Percentiles rank a stretch among this genome's conserved stretches.
Evolutionary conservation across 2,113 vertebrate genomes (phyloP).

Genomic region (Dicerorhinus sumatrensis): DNA sequence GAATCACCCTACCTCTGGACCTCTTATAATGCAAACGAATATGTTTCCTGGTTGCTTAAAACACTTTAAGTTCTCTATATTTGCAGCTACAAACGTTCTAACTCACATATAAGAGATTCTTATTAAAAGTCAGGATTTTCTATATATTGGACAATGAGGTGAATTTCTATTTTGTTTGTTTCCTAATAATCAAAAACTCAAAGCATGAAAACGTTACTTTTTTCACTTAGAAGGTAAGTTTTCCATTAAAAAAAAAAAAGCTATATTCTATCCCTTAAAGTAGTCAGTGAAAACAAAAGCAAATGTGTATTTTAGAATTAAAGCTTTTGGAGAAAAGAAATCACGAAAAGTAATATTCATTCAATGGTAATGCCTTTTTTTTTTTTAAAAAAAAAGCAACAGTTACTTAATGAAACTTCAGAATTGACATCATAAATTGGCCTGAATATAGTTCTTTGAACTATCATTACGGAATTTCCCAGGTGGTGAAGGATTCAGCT

Average conservation of each 20-base stretch:
- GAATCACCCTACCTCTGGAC: background rate
- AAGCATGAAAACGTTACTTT: constrained; percentile 24
- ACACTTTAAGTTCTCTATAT: constrained; percentile 30
- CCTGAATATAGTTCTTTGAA: constrained; percentile 70
- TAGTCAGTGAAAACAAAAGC: background rate
- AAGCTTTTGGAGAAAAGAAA: background rate
- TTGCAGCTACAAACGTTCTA: background rate
- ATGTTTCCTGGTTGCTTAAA: background rate
- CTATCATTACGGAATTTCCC: constrained; percentile 61
- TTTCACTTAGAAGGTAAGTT: background rate
- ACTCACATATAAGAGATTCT: background rate
- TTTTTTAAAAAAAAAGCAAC: background rate
- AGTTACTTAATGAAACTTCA: constrained; percentile 36
- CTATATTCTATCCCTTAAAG: background rate
- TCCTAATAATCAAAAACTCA: background rate
- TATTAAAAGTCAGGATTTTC: background rate
- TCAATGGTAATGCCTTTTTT: background rate
- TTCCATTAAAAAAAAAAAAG: background rate
- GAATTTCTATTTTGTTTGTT: background rate
- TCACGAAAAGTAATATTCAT: constrained; percentile 24
- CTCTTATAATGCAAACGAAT: background rate
- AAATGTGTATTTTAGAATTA: constrained; percentile 29
- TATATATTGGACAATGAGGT: background rate
- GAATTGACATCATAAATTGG: constrained; percentile 63
- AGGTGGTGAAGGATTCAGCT: background rate